Evolutionary conservation across 1,140 invertebrate species (phyloP), one percentile per base, ranked within the genome.

Genomic region (Cyclargus thomasi): DNA sequence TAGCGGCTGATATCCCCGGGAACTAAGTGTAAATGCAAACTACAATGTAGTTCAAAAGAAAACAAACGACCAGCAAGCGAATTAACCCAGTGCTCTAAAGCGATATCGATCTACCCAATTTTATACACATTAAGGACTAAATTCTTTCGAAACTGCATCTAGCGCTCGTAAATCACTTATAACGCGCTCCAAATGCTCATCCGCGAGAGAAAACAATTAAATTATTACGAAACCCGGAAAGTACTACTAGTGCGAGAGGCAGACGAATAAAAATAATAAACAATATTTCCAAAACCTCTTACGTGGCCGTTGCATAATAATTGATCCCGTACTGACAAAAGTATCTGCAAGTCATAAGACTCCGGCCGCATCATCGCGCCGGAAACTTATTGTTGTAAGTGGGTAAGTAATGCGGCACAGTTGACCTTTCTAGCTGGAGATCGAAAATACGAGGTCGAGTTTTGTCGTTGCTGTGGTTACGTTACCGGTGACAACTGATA

Each of bases 251-350:
- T 59, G 10, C 55, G 55, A 18, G 18, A 21, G 55, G 18, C 55
- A 20, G 18, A 21, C 18, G 17, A 21, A 21, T 59, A 59, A 59
- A 59, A 59, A 59, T 59, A 59, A 59, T 59, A 59, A 22, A 59
- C 55, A 22, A 59, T 59, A 59, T 59, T 59, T 59, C 17, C 55
- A 59, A 59, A 59, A 59, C 55, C 55, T 59, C 55, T 59, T 59
- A 59, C 55, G 55, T 22, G 18, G 18, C 20, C 7, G 17, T 59
- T 20, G 18, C 55, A 11, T 47, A 47, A 59, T 11, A 59, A 59
- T 17, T 17, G 55, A 59, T 59, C 55, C 55, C 55, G 55, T 20
- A 21, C 55, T 5, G 17, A 59, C 55, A 59, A 59, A 59, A 20
- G 18, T 21, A 59, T 59, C 7, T 20, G 55, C 55, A 59, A 59